These are phyloP conservation scores for Delia radicum DNA, from an alignment of 1,140 invertebrate species.

Conservation along the genomic window DNA sequence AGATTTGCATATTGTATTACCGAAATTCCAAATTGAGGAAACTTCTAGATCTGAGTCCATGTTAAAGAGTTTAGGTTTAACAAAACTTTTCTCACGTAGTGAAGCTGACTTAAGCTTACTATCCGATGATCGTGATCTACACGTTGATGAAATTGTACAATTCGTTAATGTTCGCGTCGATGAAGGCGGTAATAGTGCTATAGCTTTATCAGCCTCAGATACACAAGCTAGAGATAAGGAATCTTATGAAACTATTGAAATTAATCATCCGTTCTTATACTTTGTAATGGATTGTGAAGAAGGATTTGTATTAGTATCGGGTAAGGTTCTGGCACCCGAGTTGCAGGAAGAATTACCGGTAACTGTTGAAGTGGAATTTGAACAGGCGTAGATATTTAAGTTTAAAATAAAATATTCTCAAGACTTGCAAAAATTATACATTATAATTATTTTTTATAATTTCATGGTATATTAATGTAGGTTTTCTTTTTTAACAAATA, in stretches of 20 bases:
- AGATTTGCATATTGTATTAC: slow-evolving; percentile 44
- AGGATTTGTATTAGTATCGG: slow-evolving; percentile 65
- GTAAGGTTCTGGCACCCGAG: slow-evolving; percentile 60
- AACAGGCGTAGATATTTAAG: slow-evolving; percentile 28
- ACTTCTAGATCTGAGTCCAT: slow-evolving; percentile 49
- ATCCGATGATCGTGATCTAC: slow-evolving; percentile 58
- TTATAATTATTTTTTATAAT: not conserved
- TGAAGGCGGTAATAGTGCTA: slow-evolving; percentile 51
- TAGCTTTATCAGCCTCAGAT: slow-evolving; percentile 39
- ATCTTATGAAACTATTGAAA: slow-evolving; percentile 57
- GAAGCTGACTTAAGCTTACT: slow-evolving; percentile 62
- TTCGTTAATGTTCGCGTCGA: slow-evolving; percentile 63
- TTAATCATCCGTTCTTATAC: slow-evolving; percentile 69
- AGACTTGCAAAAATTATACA: not conserved
- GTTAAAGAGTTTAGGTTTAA: slow-evolving; percentile 59
- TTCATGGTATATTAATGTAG: not conserved
- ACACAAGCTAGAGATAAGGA: slow-evolving; percentile 37
- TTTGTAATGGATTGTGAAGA: slow-evolving; percentile 65
- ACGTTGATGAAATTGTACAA: slow-evolving; percentile 64
- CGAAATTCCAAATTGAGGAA: slow-evolving; percentile 50
- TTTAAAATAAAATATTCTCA: not conserved
- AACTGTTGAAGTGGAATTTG: slow-evolving; percentile 45
- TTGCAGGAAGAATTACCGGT: slow-evolving; percentile 44
- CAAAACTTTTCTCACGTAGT: slow-evolving; percentile 60
- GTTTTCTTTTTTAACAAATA: not conserved